Percentiles rank a stretch among this genome's conserved stretches.
phyloP scores from a whole-genome alignment of 2,888 invertebrate species.

The Bombylius major region DNA sequence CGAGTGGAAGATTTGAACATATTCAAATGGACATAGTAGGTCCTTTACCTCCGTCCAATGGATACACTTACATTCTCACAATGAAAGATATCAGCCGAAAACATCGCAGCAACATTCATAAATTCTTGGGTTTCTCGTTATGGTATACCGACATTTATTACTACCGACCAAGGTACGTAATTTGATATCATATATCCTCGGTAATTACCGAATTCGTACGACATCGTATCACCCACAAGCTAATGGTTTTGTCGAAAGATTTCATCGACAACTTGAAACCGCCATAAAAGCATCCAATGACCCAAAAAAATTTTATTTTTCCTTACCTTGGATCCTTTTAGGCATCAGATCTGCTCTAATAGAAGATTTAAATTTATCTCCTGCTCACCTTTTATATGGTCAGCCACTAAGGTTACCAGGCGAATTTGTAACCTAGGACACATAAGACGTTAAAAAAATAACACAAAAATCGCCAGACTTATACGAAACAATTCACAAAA shows the following conservation, averaged over 20 bases:
- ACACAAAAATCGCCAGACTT: rapidly evolving
- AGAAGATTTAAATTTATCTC: too few species aligned
- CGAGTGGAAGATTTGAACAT: too few species aligned
- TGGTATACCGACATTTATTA: not conserved
- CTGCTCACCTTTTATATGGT: too few species aligned
- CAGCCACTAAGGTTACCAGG: rapidly evolving
- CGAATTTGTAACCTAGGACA: too few species aligned
- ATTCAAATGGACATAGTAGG: not conserved
- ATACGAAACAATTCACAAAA: rapidly evolving
- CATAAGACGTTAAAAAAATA: rapidly evolving
- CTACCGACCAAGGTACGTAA: not conserved
- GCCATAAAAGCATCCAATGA: rapidly evolving
- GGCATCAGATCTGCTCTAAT: too few species aligned
- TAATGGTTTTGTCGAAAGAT: rapidly evolving
- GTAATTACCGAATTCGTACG: too few species aligned
- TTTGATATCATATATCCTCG: rapidly evolving
- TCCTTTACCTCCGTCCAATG: not conserved
- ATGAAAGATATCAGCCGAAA: not conserved
- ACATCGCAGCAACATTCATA: too few species aligned
- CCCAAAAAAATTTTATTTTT: too few species aligned
- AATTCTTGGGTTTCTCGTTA: too few species aligned
- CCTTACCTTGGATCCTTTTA: too few species aligned
- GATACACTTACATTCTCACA: too few species aligned
- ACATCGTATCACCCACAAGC: too few species aligned
- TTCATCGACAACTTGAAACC: rapidly evolving